Evolutionary conservation across 2,888 invertebrate genomes (phyloP).

Genomic region (Ferrisia virgata): DNA sequence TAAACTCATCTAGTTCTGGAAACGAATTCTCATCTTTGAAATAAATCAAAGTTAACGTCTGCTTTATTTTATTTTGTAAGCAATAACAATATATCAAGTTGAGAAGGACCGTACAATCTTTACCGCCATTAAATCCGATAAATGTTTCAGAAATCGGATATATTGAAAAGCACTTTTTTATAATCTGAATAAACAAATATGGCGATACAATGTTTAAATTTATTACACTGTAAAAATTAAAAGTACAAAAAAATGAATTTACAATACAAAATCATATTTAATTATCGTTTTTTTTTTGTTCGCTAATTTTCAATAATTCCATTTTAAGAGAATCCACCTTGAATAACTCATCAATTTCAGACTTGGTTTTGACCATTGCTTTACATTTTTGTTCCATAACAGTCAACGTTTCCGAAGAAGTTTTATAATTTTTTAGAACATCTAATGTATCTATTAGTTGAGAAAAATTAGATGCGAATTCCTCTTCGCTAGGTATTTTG

Average conservation of each 20-base stretch:
- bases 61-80: background rate
- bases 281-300: background rate
- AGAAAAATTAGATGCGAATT: background rate
- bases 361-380: background rate
- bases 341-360: background rate
- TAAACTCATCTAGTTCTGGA: slow-evolving; percentile 80
- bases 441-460: background rate
- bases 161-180: slow-evolving; percentile 61
- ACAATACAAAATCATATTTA: background rate
- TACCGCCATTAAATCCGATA: slow-evolving; percentile 95
- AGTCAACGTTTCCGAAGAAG: background rate
- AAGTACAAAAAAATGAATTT: background rate
- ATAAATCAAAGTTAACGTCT: slow-evolving; percentile 64
- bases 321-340: background rate
- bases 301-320: background rate
- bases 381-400: background rate
- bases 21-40: slow-evolving; percentile 78
- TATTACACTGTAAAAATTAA: background rate
- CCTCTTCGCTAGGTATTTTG: background rate
- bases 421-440: background rate
- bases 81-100: slow-evolving; percentile 64
- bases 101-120: slow-evolving; percentile 92
- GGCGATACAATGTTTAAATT: background rate
- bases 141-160: slow-evolving; percentile 75
- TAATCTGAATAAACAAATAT: slow-evolving; percentile 57